Evolutionary conservation across 2,888 invertebrate genomes (phyloP).

Genomic region (Meliscaeva auricollis): DNA sequence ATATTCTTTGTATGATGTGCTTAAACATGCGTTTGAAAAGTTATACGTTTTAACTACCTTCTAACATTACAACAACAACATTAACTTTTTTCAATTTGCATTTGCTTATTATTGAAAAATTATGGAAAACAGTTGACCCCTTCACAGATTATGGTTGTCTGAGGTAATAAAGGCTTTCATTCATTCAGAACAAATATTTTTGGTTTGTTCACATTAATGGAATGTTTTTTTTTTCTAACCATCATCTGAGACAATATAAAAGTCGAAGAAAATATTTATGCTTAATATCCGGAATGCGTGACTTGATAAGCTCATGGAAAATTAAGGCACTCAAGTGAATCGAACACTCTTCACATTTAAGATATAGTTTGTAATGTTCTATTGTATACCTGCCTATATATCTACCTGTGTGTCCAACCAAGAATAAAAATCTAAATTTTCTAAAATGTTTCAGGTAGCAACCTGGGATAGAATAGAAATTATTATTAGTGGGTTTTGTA

Average conservation of each 20-base stretch:
- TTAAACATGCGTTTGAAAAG: no score
- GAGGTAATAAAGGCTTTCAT: no score
- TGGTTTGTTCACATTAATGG: neutral
- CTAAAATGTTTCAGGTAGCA: slow-evolving; percentile 46
- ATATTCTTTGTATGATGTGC: no score
- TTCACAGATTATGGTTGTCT: no score
- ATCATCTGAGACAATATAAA: slow-evolving; percentile 34
- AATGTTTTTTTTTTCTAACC: slow-evolving; percentile 57
- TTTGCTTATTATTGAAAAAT: no score
- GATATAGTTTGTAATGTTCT: no score
- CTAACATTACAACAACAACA: no score
- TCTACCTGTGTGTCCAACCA: neutral
- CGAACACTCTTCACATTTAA: neutral
- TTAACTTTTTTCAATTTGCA: no score
- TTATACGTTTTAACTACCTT: no score
- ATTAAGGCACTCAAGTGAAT: slow-evolving; percentile 56
- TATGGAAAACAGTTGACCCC: no score
- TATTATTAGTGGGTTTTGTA: slow-evolving; percentile 27
- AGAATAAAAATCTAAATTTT: slow-evolving; percentile 21
- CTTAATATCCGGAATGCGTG: slow-evolving; percentile 69
- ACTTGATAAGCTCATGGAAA: slow-evolving; percentile 52
- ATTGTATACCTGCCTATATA: no score
- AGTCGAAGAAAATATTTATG: slow-evolving; percentile 27
- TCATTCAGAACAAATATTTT: no score
- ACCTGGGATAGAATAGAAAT: slow-evolving; percentile 35